Base-by-base conservation (phyloP, 2,888 invertebrate genomes). In the Plemyria rubiginata region DNA sequence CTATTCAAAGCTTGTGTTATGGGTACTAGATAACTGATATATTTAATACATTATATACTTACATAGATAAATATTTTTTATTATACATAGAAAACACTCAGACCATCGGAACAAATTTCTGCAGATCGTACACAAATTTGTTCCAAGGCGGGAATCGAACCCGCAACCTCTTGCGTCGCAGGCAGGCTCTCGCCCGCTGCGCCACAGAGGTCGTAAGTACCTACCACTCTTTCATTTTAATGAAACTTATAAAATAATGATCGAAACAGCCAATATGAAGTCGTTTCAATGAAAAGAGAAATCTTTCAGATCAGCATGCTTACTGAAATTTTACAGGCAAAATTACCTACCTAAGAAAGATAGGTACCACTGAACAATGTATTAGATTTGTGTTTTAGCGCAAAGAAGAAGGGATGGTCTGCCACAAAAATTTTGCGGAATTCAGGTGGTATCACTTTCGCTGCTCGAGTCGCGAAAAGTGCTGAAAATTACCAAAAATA, bases 321-420 rank as follows among this genome's bases (percentile, higher is more conserved):
- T 22, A 22, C 7, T 49, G 28, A 54, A 22, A 40, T 15, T 9
- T 38, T 38, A 11, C 15, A 15, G 15, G 16, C 11, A 32, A 28
- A 58, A 51, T 67, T 22, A 22, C 32, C 32, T 67, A 65, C 68
- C 66, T 66, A 70, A 29, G 51, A 45, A 28, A 11, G 2, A 54
- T 54, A 67, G 41, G 54, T 16, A 45, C 73, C 73, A 48, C 43
- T 48, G 58, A 66, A 68, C 29, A 66, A 49, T 32, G 41, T 38
- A 9, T 43, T 38, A 15, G 45, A 36, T 36, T 65, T 60, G 49
- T 60, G 8, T 64, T 46, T 67, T 36, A 74, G 53, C 22, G 13
- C 57, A 58, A 53, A 73, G 54, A 65, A 68, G 54, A 72, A 73
- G 5, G 74, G 70, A 49, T 51, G 68, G 43, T 73, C 65, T 16